Percentiles rank a stretch among this genome's conserved stretches.
Conservation (phyloP, 2,797 vertebrate genomes). For the Chromis chromis region DNA sequence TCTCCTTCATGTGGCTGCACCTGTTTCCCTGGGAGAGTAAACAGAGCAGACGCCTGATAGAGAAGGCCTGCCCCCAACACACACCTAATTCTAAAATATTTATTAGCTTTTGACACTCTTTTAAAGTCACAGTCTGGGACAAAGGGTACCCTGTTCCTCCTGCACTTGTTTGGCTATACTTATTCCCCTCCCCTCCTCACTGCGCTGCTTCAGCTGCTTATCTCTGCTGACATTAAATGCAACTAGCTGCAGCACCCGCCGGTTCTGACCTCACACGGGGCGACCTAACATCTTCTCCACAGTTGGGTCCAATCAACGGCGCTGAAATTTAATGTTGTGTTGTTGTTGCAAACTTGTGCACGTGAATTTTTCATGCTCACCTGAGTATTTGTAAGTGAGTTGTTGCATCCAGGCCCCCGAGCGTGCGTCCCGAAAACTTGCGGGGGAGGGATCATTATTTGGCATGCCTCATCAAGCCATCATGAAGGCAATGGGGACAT, state of each 20-base stretch:
- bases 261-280: conserved; percentile 63
- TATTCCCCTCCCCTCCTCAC: conserved; percentile 55
- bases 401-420: conserved; percentile 15
- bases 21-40: conserved; percentile 94
- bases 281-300: conserved; percentile 56
- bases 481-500: conserved; percentile 79
- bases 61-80: conserved; percentile 88
- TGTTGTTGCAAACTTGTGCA: conserved; percentile 28
- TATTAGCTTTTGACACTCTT: conserved; percentile 94
- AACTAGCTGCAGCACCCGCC: conserved; percentile 36
- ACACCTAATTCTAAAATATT: conserved; percentile 99
- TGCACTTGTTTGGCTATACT: conserved; percentile 70
- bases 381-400: conserved; percentile 33
- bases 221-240: conserved; percentile 66
- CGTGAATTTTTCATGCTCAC: conserved; percentile 53
- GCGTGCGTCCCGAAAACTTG: neutral
- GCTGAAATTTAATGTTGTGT: conserved; percentile 51
- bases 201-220: conserved; percentile 72
- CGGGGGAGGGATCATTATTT: conserved; percentile 70
- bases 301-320: conserved; percentile 58
- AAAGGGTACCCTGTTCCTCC: conserved; percentile 88
- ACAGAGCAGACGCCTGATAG: conserved; percentile 93
- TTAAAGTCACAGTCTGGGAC: conserved; percentile 90
- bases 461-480: conserved; percentile 74
- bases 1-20: conserved; percentile 95